These are phyloP conservation scores for Nipponia nippon DNA, from an alignment of 2,113 vertebrate genomes.

Conservation along the genomic window DNA sequence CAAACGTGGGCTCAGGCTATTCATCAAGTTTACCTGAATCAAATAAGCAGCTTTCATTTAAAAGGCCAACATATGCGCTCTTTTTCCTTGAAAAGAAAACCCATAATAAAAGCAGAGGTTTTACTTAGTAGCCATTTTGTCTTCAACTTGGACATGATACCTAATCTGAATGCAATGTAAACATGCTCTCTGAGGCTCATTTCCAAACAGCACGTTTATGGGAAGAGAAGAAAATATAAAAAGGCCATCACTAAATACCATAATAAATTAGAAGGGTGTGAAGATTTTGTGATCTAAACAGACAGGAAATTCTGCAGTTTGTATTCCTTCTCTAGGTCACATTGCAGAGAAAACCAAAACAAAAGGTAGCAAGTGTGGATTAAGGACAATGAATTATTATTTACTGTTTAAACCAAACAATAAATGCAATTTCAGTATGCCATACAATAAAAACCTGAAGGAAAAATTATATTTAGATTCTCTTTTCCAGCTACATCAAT, in stretches of 20 bases:
- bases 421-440: neutral
- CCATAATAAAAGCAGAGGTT: conserved; percentile 18
- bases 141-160: conserved; percentile 62
- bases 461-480: neutral
- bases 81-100: conserved; percentile 7
- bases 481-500: neutral
- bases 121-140: conserved; percentile 72
- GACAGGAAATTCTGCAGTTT: conserved; percentile 17
- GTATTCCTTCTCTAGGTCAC: conserved; percentile 21
- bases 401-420: neutral
- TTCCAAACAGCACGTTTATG: neutral
- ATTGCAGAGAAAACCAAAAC: conserved; percentile 53
- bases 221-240: neutral
- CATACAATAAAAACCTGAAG: neutral
- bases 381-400: neutral
- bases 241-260: neutral
- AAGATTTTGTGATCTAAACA: neutral
- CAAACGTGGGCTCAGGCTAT: neutral
- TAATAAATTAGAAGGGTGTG: neutral
- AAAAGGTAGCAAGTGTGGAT: conserved; percentile 35
- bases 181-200: conserved; percentile 21
- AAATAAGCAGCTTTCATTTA: neutral
- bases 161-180: conserved; percentile 62
- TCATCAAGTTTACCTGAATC: neutral
- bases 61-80: neutral